Conservation (phyloP, 2,888 invertebrate species). For the Oligia fasciuncula region DNA sequence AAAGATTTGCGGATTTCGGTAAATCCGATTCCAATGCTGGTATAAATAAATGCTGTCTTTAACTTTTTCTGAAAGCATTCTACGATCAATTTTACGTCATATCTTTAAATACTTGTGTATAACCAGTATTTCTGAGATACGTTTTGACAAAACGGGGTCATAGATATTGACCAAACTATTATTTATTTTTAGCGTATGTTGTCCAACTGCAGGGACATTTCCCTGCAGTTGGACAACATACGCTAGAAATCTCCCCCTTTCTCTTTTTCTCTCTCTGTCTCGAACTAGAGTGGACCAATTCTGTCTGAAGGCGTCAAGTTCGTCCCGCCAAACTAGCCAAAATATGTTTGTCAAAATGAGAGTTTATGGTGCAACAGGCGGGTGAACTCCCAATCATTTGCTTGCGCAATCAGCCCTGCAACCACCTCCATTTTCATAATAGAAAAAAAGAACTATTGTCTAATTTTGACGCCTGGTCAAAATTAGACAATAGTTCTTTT, state of each 20-base stretch:
- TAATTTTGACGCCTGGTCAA: neutral
- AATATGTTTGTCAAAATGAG: neutral
- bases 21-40: slow-evolving; percentile 22
- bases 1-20: slow-evolving; percentile 15
- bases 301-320: no score
- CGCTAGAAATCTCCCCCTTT: no score
- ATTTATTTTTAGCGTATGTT: no score
- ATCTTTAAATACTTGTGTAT: neutral
- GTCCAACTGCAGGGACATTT: no score
- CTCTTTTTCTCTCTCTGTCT: no score
- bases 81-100: neutral
- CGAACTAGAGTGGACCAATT: no score
- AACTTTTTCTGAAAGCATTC: neutral
- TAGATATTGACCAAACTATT: no score
- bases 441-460: neutral
- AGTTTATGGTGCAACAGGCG: neutral
- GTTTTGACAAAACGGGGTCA: neutral
- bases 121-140: neutral
- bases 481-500: no score
- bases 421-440: neutral
- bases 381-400: neutral
- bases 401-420: neutral
- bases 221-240: no score
- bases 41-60: slow-evolving; percentile 3
- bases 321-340: no score